These are phyloP conservation scores for Cololabis saira DNA, from an alignment of 2,113 vertebrate species.

Conservation along the genomic window DNA sequence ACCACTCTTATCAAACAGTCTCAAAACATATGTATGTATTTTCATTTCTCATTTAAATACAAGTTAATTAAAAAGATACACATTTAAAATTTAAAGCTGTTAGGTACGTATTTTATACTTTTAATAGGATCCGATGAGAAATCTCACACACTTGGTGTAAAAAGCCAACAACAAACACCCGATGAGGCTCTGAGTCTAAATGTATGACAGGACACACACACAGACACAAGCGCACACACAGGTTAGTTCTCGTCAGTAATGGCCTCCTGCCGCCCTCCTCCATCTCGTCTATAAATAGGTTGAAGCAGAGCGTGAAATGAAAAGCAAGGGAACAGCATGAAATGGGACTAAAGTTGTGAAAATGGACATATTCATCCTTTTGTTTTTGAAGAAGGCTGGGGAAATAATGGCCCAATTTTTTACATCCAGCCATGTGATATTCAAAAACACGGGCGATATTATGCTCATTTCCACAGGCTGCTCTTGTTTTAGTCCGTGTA, in stretches of 20 bases:
- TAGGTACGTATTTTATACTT: too few relatives aligned
- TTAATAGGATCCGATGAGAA: too few relatives aligned
- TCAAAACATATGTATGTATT: too few relatives aligned
- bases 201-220: slow-evolving; percentile 9
- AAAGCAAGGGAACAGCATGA: slow-evolving; percentile 72
- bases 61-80: too few relatives aligned
- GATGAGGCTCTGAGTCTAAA: not conserved
- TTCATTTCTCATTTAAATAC: too few relatives aligned
- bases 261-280: slow-evolving; percentile 41
- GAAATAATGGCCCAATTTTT: slow-evolving; percentile 61
- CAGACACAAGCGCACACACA: not conserved
- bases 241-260: slow-evolving; percentile 35
- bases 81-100: too few relatives aligned
- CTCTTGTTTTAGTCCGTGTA: slow-evolving; percentile 35
- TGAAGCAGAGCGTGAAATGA: slow-evolving; percentile 80
- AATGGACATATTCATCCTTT: slow-evolving; percentile 73
- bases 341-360: slow-evolving; percentile 71
- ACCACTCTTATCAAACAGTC: too few relatives aligned
- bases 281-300: slow-evolving; percentile 76
- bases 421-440: slow-evolving; percentile 65
- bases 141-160: slow-evolving; percentile 4
- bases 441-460: slow-evolving; percentile 61
- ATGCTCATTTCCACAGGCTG: slow-evolving; percentile 29
- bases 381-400: slow-evolving; percentile 65
- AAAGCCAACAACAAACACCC: not conserved